Evolutionary conservation across 2,888 invertebrate species (phyloP), one percentile per base, ranked within the genome.

Genomic region (Thera britannica): DNA sequence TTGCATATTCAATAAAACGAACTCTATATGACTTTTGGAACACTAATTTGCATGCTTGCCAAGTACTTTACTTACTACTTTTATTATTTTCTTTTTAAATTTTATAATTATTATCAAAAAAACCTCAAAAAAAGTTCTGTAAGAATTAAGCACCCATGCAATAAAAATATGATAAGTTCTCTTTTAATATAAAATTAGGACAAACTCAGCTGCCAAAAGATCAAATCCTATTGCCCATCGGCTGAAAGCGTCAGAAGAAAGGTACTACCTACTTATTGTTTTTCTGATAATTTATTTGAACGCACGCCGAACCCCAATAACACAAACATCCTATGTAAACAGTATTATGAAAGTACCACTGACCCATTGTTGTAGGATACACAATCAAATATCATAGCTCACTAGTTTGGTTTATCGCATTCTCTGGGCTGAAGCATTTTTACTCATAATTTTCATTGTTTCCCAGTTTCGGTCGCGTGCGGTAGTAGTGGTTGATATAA

Each of bases 311-410:
- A 60, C 62, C 52, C 56, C 62, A 59, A 56, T 57, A 69, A 65
- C 46, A 63, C 69, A 70, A 70, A 70, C 66, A 70, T 48, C 69
- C 66, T 63, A 57, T 66, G 63, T 63, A 65, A 68, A 68, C 65
- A 65, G 58, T 58, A 65, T 65, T 65, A 60, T 66, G 55, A 62
- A 58, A 65, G 63, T 41, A 65, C 56, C 52, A n/a, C 38, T 34
- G n/a, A 58, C 36, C 51, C 64, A 55, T 63, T 62, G 41, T 36
- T 56, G 48, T 46, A 51, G 58, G 61, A 65, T 62, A 65, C 34
- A 54, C 55, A 62, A 69, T 56, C 55, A 46, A 59, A 62, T 69
- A 63, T 41, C 56, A 58, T 62, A 58, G 61, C 51, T 62, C 46
- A 34, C 9, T 34, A 2, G 23, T 23, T 51, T 23, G 6, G 51